Evolutionary conservation across 2,888 invertebrate species (phyloP), one percentile per base, ranked within the genome.

Genomic region (Galerucella calmariensis): DNA sequence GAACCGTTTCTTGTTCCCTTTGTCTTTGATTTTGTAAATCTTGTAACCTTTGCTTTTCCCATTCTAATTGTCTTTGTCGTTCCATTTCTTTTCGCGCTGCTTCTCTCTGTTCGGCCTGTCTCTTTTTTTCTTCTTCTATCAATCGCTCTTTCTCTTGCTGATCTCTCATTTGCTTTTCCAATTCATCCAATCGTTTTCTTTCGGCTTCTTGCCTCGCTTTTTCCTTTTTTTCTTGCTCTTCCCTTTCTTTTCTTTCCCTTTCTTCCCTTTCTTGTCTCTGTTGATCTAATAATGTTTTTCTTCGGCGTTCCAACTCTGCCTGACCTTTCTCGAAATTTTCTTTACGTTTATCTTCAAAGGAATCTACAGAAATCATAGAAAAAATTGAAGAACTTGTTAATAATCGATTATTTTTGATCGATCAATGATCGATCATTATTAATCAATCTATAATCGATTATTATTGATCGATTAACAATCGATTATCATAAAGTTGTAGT

Each of bases 251-350:
- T 3, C 97, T 90, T 84, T 99, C 97, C 41, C 97, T 91, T 85
- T 98, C 98, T 81, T 98, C 98, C 84, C 91, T 92, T 84, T 99
- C 98, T 83, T 96, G 95, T 76, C 95, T 91, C 85, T 97, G 96
- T 76, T 94, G 93, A 83, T 98, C 97, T 70, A 95, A 90, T n/a
- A 99, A 88, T 65, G 96, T 91, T 82, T 95, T 95, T 44, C 99
- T 90, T 61, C 99, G 89, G 48, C 97, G 89, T 85, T 99, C 99
- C 74, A 99, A 87, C 88, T 99, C 99, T 0, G 98, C 98, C 86
- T 99, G 98, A 0, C 99, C 99, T 79, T 98, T 95, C 79, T 98
- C 98, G 88, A 97, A 97, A 88, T 99, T 99, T 88, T 99, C 98
- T 85, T 97, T 94, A 3, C 99, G 90, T 83, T 97, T 95, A 85